Base-by-base conservation (phyloP, 2,888 invertebrate species). In the Glaucopsyche alexis region DNA sequence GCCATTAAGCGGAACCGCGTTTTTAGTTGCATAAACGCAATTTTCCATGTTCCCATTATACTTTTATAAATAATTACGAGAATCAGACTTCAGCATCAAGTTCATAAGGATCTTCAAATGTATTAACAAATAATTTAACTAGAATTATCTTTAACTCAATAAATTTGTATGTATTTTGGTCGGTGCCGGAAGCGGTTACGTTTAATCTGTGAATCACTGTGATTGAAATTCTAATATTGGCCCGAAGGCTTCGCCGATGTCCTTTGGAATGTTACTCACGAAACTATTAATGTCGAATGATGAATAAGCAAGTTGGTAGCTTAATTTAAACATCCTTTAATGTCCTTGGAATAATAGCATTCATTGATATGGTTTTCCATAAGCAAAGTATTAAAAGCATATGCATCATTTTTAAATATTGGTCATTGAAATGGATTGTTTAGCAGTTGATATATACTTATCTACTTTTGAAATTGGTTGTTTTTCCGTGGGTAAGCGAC, bases 11-110 rank as follows among this genome's bases (percentile, higher is more conserved):
- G 75, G 77, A 77, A 75, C 13, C 74, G 73, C 72, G 77, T 79
- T 82, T 85, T 84, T 84, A 77, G 16, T 55, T 80, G 79, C 77
- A 76, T 81, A 84, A 85, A 85, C 83, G 84, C 84, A 81, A 85
- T 55, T 55, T 19, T 55, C 55, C 19, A 55, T 19, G 52, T 52
- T 9, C 16, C 16, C n/a, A 16, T 9, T 52, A 16, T 52, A 19
- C n/a, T 50, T 50, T 3, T 7, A 29, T 4, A 29, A 29, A 29
- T 29, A 29, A 4, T 29, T 29, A 29, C 29, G 29, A 29, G 29
- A 29, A 29, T 29, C 4, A 4, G 29, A 4, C 29, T 42, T 42
- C 42, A 42, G 42, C 7, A 42, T 42, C 7, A 42, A 42, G 42
- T 42, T 42, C 42, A 1, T 7, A 42, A 42, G 11, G n/a, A 7